These are phyloP conservation scores for Hyles euphorbiae DNA, from an alignment of 1,140 invertebrate genomes.

Conservation along the genomic window DNA sequence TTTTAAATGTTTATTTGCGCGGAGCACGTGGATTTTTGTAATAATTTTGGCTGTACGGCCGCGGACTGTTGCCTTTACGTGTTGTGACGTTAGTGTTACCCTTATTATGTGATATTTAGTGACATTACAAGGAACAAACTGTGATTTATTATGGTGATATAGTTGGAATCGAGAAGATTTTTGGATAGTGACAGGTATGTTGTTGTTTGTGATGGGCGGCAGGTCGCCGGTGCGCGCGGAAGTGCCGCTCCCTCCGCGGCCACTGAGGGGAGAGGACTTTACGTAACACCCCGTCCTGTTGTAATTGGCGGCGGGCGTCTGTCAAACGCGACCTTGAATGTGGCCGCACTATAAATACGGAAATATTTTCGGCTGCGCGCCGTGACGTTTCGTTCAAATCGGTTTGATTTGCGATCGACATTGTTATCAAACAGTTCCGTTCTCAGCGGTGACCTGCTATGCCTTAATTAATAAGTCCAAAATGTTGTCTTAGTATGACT, in stretches of 20 bases:
- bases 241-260: conserved; percentile 17
- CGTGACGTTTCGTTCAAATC: conserved; percentile 31
- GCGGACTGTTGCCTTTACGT: conserved; percentile 70
- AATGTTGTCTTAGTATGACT: conserved; percentile 22
- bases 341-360: conserved; percentile 65
- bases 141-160: conserved; percentile 73
- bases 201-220: conserved; percentile 38
- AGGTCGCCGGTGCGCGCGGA: conserved; percentile 24
- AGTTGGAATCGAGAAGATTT: conserved; percentile 55
- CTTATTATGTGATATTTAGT: conserved; percentile 72
- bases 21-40: conserved; percentile 67
- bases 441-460: conserved; percentile 18
- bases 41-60: conserved; percentile 59
- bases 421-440: conserved; percentile 24
- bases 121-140: conserved; percentile 72
- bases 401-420: conserved; percentile 26
- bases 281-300: conserved; percentile 52
- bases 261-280: conserved; percentile 38
- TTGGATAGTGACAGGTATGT: conserved; percentile 62
- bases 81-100: conserved; percentile 74
- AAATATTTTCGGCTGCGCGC: conserved; percentile 59
- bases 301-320: conserved; percentile 50
- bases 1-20: conserved; percentile 70
- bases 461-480: conserved; percentile 13
- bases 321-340: conserved; percentile 63